phyloP scores from a whole-genome alignment of 2,797 vertebrate genomes.

The Sciurus vulgaris region DNA sequence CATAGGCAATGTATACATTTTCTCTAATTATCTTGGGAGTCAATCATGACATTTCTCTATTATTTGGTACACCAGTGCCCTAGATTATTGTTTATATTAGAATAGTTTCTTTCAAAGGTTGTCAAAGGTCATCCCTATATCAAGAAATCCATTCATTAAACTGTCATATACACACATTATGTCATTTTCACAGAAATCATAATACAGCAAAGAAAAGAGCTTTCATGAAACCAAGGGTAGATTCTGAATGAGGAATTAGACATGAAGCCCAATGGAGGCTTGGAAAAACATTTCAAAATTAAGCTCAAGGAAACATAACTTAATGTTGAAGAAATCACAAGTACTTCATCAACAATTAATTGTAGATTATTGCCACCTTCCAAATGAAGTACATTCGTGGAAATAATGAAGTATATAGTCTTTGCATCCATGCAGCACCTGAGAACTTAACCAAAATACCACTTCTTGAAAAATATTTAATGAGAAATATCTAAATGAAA shows the following conservation, averaged over 20 bases:
- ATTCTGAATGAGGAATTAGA: conserved; percentile 8
- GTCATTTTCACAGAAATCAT: conserved; percentile 37
- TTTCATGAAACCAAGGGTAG: not conserved
- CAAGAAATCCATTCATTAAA: conserved; percentile 38
- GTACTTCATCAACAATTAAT: not conserved
- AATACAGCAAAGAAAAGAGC: conserved; percentile 25
- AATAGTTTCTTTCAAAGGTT: conserved; percentile 57
- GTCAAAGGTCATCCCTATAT: not conserved
- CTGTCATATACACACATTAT: not conserved
- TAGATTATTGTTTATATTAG: conserved; percentile 16
- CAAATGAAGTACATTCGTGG: conserved; percentile 45
- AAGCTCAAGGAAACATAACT: not conserved
- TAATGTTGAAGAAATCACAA: not conserved
- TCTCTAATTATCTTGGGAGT: not conserved
- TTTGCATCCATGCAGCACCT: conserved; percentile 66
- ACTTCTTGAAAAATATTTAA: conserved; percentile 65
- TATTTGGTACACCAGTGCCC: not conserved
- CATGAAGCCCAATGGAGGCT: not conserved
- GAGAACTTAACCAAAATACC: conserved; percentile 59
- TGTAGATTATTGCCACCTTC: conserved; percentile 62
- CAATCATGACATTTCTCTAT: conserved; percentile 22
- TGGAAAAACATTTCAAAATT: conserved; percentile 24
- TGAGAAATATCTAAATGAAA: conserved; percentile 66
- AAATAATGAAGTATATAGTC: conserved; percentile 69
- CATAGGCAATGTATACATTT: not conserved